Conservation (phyloP, 2,113 vertebrate genomes). For the Argyrosomus japonicus region DNA sequence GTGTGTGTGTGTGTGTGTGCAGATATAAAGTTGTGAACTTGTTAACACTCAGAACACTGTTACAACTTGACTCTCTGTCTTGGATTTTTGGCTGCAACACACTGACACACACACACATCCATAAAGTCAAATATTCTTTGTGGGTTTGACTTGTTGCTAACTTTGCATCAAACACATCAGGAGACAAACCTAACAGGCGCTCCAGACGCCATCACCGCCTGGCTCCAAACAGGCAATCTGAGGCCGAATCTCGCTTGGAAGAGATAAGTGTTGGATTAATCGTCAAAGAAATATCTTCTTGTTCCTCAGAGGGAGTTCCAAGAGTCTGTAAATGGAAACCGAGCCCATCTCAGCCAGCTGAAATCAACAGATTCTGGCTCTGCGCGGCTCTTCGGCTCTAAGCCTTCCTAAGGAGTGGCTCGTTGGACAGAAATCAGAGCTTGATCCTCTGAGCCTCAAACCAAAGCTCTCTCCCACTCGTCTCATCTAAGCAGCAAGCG, state of each 20-base stretch:
- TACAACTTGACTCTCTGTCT: not conserved
- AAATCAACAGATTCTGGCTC: slow-evolving; percentile 35
- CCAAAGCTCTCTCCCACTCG: slow-evolving; percentile 26
- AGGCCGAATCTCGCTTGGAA: not conserved
- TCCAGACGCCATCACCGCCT: not conserved
- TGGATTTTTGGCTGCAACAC: not conserved
- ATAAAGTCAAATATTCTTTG: not conserved
- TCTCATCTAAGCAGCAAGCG: slow-evolving; percentile 3
- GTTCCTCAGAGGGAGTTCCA: not conserved
- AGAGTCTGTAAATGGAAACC: not conserved
- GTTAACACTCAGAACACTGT: not conserved
- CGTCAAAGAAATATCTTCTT: not conserved
- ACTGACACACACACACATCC: not conserved
- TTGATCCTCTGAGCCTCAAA: slow-evolving; percentile 30
- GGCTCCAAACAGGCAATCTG: not conserved
- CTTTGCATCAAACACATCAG: not conserved
- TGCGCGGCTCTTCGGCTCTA: slow-evolving; percentile 2
- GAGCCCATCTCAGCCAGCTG: slow-evolving; percentile 23
- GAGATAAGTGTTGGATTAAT: not conserved
- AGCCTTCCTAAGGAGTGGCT: slow-evolving; percentile 27
- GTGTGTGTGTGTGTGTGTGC: not conserved
- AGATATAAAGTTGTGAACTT: not conserved
- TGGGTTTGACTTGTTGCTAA: not conserved
- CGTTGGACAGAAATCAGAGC: slow-evolving; percentile 27
- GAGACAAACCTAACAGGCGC: too few relatives aligned